phyloP scores from a whole-genome alignment of 2,797 vertebrate genomes.

The Trematomus bernacchii region DNA sequence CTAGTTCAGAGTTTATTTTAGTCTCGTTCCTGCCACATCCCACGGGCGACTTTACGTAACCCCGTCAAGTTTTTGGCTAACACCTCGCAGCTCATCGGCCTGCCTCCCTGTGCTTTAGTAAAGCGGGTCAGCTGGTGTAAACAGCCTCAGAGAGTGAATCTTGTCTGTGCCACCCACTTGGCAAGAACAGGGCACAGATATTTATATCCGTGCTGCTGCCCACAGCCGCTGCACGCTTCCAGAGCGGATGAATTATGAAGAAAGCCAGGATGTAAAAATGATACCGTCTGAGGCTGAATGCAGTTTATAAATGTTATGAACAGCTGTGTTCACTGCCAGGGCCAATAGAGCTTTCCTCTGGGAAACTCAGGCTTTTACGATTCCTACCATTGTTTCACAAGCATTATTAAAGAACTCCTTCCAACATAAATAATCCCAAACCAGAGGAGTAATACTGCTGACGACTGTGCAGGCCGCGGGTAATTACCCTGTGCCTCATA shows the following conservation, averaged over 20 bases:
- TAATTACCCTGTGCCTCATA: not conserved
- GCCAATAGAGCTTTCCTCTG: slow-evolving; percentile 2
- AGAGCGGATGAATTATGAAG: slow-evolving; percentile 30
- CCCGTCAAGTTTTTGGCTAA: slow-evolving; percentile 44
- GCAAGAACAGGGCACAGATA: slow-evolving; percentile 51
- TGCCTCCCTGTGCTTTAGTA: slow-evolving; percentile 41
- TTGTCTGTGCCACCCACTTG: slow-evolving; percentile 60
- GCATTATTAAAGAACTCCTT: not conserved
- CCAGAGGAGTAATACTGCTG: not conserved
- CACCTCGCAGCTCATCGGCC: slow-evolving; percentile 43
- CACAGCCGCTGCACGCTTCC: slow-evolving; percentile 28
- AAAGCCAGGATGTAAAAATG: slow-evolving; percentile 24
- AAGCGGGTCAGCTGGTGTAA: slow-evolving; percentile 57
- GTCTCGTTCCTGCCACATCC: slow-evolving; percentile 31
- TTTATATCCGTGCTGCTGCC: slow-evolving; percentile 55
- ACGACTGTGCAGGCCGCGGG: not conserved
- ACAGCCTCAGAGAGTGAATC: slow-evolving; percentile 49
- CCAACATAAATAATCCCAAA: not conserved
- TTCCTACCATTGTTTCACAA: not conserved
- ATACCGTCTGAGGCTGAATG: slow-evolving; percentile 9
- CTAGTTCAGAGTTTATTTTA: slow-evolving; percentile 53
- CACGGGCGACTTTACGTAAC: slow-evolving; percentile 59
- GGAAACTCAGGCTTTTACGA: slow-evolving; percentile 3
- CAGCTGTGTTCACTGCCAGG: not conserved
- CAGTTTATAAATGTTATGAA: not conserved